A percentile compares a stretch with the other conserved stretches of the same genome.
phyloP scores from a whole-genome alignment of 2,113 vertebrate species.

The Anser cygnoides region DNA sequence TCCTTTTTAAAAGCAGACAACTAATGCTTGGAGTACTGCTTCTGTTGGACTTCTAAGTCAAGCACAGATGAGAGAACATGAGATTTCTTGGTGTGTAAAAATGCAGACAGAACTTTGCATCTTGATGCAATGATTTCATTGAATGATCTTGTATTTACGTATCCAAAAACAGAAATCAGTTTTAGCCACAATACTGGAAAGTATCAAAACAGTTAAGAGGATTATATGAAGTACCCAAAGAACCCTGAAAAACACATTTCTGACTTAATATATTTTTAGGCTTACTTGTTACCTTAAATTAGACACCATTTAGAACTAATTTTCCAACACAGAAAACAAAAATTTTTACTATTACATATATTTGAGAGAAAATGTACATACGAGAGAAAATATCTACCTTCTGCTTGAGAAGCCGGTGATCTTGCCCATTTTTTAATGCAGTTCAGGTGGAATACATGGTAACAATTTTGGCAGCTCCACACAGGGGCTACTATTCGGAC shows the following conservation, averaged over 20 bases:
- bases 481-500: slow-evolving; percentile 89
- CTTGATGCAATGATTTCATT: background rate
- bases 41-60: background rate
- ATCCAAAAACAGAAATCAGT: background rate
- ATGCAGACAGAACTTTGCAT: background rate
- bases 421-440: slow-evolving; percentile 98
- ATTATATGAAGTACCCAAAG: background rate
- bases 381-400: slow-evolving; percentile 77
- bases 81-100: background rate
- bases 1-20: background rate
- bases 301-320: background rate
- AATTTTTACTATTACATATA: background rate
- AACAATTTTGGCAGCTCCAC: slow-evolving; percentile 97
- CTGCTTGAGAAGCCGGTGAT: slow-evolving; percentile 94
- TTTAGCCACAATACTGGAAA: background rate
- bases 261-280: background rate
- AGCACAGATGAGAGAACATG: background rate
- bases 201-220: background rate
- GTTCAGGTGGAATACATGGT: slow-evolving; percentile 95
- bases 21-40: background rate
- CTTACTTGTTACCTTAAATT: background rate
- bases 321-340: background rate
- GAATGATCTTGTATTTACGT: background rate
- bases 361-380: background rate
- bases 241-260: background rate